A percentile compares a stretch with the other conserved stretches of the same genome.
These are phyloP conservation scores for Agapornis canus DNA, from an alignment of 2,797 vertebrate species.

Conservation along the genomic window DNA sequence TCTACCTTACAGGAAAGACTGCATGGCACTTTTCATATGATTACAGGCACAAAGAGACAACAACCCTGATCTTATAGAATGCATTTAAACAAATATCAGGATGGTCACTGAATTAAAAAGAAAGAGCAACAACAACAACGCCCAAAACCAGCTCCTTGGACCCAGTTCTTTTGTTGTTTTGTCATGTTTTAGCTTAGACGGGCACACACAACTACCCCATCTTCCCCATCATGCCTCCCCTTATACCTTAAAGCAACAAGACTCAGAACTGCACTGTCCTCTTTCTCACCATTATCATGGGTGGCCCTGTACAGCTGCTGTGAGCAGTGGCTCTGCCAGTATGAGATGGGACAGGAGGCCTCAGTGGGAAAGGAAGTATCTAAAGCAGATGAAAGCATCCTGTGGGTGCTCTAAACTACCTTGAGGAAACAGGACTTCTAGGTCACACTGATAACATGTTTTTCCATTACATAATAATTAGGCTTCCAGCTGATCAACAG, in stretches of 20 bases:
- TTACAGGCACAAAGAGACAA: slow-evolving; percentile 1
- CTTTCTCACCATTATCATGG: neutral
- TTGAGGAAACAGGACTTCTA: neutral
- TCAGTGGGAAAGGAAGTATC: neutral
- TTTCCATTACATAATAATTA: neutral
- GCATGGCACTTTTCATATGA: neutral
- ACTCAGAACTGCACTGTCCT: neutral
- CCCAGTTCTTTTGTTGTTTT: too few relatives aligned
- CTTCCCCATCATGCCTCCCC: too few relatives aligned
- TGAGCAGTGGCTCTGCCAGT: neutral
- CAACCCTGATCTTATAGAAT: neutral
- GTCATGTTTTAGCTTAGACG: too few relatives aligned
- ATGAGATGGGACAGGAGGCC: neutral
- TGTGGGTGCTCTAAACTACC: neutral
- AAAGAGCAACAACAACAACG: neutral
- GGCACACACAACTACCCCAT: too few relatives aligned
- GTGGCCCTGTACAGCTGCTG: neutral
- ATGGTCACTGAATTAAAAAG: neutral
- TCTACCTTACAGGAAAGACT: slow-evolving; percentile 2
- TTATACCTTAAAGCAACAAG: neutral
- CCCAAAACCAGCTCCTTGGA: too few relatives aligned
- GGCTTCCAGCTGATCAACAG: neutral
- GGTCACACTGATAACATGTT: rapidly evolving
- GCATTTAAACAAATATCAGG: slow-evolving; percentile 20
- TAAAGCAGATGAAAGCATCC: neutral